Evolutionary conservation across 2,888 invertebrate genomes (phyloP).

Genomic region (Nineta flava): DNA sequence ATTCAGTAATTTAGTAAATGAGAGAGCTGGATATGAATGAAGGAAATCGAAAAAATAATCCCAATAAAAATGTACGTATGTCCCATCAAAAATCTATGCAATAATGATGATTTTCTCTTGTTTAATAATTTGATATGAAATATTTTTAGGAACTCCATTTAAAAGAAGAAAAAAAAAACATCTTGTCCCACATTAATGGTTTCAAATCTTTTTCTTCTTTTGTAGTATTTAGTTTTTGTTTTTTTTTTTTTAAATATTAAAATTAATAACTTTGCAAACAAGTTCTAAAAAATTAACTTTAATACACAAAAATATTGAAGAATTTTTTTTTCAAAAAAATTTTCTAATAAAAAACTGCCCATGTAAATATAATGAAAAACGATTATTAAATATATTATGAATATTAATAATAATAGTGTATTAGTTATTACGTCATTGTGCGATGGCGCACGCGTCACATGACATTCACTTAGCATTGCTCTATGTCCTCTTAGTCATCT

Average conservation of each 20-base stretch:
- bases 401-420: conserved; percentile 35
- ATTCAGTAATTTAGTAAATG: too few species aligned
- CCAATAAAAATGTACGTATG: too few species aligned
- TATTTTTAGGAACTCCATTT: conserved; percentile 27
- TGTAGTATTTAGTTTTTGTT: conserved; percentile 1
- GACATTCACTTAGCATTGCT: conserved; percentile 31
- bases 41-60: too few species aligned
- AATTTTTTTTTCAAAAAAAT: neutral
- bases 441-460: conserved; percentile 21
- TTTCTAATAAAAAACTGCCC: conserved; percentile 5
- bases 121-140: conserved; percentile 24
- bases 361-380: neutral
- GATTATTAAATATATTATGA: conserved; percentile 19
- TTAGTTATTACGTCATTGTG: conserved; percentile 25
- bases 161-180: neutral
- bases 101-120: neutral
- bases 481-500: conserved; percentile 16
- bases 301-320: too few species aligned
- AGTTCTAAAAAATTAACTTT: too few species aligned
- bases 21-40: too few species aligned
- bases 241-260: neutral
- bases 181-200: neutral
- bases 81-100: too few species aligned
- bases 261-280: neutral
- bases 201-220: neutral